A percentile compares a stretch with the other conserved stretches of the same genome.
Conservation (phyloP, 2,888 invertebrate species). For the Mesorhabditis belari region DNA sequence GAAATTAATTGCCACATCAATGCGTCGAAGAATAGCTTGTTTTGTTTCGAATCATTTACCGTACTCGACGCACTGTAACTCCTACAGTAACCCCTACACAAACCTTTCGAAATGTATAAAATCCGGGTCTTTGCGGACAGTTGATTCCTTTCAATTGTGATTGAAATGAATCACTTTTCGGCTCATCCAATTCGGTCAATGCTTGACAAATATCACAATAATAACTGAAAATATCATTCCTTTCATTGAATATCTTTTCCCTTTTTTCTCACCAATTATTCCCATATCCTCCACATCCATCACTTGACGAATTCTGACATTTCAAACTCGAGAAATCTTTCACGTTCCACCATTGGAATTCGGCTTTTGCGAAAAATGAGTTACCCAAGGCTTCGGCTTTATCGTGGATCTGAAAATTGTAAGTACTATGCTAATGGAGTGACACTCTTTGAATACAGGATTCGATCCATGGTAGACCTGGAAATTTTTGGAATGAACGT, state of each 20-base stretch:
- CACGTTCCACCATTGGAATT: constrained; percentile 53
- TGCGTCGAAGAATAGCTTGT: neutral
- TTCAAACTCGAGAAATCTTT: constrained; percentile 49
- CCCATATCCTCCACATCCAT: constrained; percentile 52
- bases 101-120: constrained; percentile 48
- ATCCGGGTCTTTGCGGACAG: constrained; percentile 46
- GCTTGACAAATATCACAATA: constrained; percentile 52
- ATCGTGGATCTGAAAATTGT: constrained; percentile 26
- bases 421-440: neutral
- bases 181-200: constrained; percentile 35
- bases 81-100: no score
- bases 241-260: no score
- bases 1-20: neutral
- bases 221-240: constrained; percentile 44
- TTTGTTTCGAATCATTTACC: neutral
- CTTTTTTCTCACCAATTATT: constrained; percentile 52
- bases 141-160: constrained; percentile 44
- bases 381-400: constrained; percentile 41
- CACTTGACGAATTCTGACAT: constrained; percentile 49
- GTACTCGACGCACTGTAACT: neutral
- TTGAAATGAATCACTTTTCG: constrained; percentile 11
- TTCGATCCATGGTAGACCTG: no score
- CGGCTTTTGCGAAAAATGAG: constrained; percentile 52
- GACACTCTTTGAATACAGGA: no score
- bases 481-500: no score